Evolutionary conservation across 2,888 invertebrate species (phyloP), one percentile per base, ranked within the genome.

Genomic region (Lottia gigantea): DNA sequence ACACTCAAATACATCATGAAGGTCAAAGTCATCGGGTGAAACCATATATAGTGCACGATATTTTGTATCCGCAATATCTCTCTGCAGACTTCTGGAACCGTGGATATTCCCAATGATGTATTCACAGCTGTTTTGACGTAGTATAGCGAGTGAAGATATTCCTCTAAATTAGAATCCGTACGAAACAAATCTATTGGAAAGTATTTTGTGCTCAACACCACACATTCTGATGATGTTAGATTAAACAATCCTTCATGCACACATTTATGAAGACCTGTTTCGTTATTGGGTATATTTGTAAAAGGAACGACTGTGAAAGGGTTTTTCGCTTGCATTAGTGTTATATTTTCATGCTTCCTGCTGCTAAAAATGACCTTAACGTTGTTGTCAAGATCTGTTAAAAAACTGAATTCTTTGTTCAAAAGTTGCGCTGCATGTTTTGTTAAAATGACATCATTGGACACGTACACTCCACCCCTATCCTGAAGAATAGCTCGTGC

Each of bases 11-110:
- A 86, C 82, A 85, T 85, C 49, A 83, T 76, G 71, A 83, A 85
- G 45, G 82, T 79, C 80, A 87, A 80, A 25, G 78, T 71, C 19
- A 77, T 75, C 6, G 74, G 74, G 0, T 82, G 82, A 71, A 85
- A 80, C 86, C 86, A 86, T 8, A 85, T 81, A 73, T 86, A 84
- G 72, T 87, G 87, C 8, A 83, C 83, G 12, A 86, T 83, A 70
- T 83, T 84, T 8, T 86, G 86, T 26, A 86, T 84, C 23, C 11
- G 55, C 19, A 55, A 11, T 23, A 23, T 23, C 1, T 23, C 55
- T 12, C 23, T 23, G 23, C 23, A 55, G 11, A 25, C 31, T 62
- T 68, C 26, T 6, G 46, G 12, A 6, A 23, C 6, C 8, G 64
- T 61, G 55, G 73, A 63, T 31, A 67, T 69, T 40, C 62, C 66